A percentile compares a stretch with the other conserved stretches of the same genome.
phyloP scores from a whole-genome alignment of 2,797 vertebrate genomes.

The Cuniculus paca region DNA sequence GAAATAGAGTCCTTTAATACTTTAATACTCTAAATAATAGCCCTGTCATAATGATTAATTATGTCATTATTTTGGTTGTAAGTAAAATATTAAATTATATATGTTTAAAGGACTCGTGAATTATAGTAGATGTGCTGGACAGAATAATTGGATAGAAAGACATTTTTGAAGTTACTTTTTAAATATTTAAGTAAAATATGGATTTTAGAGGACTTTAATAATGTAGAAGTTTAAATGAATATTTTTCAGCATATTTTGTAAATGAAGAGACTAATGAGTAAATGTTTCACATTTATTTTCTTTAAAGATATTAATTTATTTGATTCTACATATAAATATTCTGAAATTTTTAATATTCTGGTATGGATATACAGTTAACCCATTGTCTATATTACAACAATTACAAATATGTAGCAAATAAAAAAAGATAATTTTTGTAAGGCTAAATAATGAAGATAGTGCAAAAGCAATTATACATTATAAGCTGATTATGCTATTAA shows the following conservation, averaged over 20 bases:
- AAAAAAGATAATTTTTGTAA: background rate
- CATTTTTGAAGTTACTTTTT: background rate
- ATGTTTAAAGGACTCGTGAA: slow-evolving; percentile 5
- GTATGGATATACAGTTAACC: background rate
- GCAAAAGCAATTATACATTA: background rate
- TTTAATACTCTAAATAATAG: slow-evolving; percentile 62
- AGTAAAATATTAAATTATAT: slow-evolving; percentile 38
- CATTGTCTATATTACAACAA: background rate
- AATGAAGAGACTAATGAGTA: background rate
- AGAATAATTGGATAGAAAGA: slow-evolving; percentile 41
- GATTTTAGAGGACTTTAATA: background rate
- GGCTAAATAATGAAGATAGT: background rate
- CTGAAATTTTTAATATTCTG: background rate
- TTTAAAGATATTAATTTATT: background rate
- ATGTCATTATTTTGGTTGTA: slow-evolving; percentile 43
- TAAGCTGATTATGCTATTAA: background rate
- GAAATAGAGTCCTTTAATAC: background rate
- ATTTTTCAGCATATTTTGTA: background rate
- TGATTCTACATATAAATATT: background rate
- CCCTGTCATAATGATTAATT: slow-evolving; percentile 55
- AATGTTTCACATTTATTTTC: background rate
- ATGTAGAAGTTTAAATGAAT: background rate
- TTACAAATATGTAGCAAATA: background rate
- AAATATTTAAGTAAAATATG: slow-evolving; percentile 6
- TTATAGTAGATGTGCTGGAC: background rate